Evolutionary conservation across 2,113 vertebrate species (phyloP), one percentile per base, ranked within the genome.

Genomic region (Hiodon alosoides): DNA sequence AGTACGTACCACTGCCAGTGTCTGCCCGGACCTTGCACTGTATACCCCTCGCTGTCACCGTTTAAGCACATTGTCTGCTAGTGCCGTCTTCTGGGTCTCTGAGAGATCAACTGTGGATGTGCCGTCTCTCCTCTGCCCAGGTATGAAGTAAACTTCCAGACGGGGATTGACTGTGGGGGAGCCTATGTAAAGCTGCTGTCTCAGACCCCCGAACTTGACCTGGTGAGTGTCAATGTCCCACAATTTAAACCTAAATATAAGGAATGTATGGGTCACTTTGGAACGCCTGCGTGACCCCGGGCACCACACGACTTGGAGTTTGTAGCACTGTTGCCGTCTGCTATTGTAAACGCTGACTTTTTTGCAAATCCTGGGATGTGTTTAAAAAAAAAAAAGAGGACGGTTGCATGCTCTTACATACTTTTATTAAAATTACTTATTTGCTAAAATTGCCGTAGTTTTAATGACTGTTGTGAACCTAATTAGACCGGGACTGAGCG

Each of bases 131-230:
- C 1, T 73, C 7, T 77, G 17, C 57, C 72, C 84, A 99, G 97
- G 83, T 99, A 99, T 82, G 97, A 99, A 83, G 97, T 99, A 79
- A 99, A 96, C 87, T 99, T 99, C 90, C 97, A 99, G 85, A 91
- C 88, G 0, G 97, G 97, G 52, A 99, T 99, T 73, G 97, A 99
- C 78, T 99, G 97, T 76, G 97, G 97, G 0, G 97, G 97, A 2
- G 97, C 96, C 69, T 99, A 99, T 81, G 91, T 99, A 80, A 99
- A 99, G 80, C 86, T 99, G 81, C 93, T 99, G 83, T 94, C 93
- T 4, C 93, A 97, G 88, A 94, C 90, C 1, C 83, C 91, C 0
- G 95, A 98, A 0, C 84, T 98, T n/a, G 88, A 90, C 85, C 83
- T 99, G 94, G 97, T 99, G 82, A 87, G 95, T 92, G 59, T 52